phyloP scores from a whole-genome alignment of 2,797 vertebrate genomes.

The Pipistrellus nathusii region DNA sequence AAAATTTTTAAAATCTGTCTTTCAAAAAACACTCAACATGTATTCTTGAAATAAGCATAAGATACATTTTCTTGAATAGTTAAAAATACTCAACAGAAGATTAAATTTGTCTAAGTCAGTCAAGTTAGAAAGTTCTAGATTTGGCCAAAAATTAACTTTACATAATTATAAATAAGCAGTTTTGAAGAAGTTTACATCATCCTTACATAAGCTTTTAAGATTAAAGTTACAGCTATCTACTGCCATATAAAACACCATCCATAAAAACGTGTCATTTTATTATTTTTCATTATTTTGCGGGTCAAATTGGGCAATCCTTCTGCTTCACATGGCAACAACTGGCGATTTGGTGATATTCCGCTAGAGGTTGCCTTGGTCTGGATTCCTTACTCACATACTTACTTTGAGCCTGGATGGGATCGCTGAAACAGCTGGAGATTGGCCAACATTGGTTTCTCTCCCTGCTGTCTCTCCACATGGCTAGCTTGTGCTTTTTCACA shows the following conservation, averaged over 20 bases:
- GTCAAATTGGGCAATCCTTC: neutral
- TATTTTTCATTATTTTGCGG: slow-evolving; percentile 40
- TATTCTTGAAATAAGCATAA: slow-evolving; percentile 53
- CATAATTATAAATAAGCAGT: slow-evolving; percentile 43
- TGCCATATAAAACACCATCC: neutral
- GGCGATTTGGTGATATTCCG: neutral
- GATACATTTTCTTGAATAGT: slow-evolving; percentile 58
- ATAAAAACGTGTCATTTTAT: neutral
- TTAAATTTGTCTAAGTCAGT: slow-evolving; percentile 58
- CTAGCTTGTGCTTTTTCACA: neutral
- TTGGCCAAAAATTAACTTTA: slow-evolving; percentile 65
- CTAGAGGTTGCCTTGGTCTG: neutral
- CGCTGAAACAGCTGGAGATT: neutral
- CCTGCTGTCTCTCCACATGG: neutral
- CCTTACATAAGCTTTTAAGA: slow-evolving; percentile 34
- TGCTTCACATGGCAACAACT: neutral
- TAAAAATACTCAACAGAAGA: slow-evolving; percentile 52
- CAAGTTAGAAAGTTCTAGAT: slow-evolving; percentile 24
- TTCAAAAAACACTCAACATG: slow-evolving; percentile 8
- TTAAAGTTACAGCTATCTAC: slow-evolving; percentile 5
- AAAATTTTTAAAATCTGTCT: neutral
- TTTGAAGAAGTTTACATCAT: slow-evolving; percentile 48
- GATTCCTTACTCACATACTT: neutral
- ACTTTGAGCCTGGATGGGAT: too few species aligned
- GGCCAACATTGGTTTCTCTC: neutral